A percentile compares a stretch with the other conserved stretches of the same genome.
Conservation (phyloP, 2,888 invertebrate genomes). For the Caenorhabditis angaria region DNA sequence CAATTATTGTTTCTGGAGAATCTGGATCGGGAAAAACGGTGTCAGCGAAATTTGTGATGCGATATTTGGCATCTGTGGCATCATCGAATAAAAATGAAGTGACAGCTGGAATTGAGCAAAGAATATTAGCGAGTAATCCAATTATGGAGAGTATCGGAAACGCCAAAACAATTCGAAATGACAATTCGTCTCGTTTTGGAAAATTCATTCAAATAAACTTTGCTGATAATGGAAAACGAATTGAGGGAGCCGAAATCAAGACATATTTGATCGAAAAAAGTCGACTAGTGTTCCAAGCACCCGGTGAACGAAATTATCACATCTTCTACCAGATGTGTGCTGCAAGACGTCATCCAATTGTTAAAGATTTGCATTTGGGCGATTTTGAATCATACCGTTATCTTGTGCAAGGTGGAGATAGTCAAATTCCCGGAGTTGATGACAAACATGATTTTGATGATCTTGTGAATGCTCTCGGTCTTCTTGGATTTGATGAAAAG, state of each 20-base stretch:
- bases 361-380: slow-evolving; percentile 80
- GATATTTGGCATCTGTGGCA: slow-evolving; percentile 76
- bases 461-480: slow-evolving; percentile 80
- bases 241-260: slow-evolving; percentile 92
- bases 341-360: slow-evolving; percentile 74
- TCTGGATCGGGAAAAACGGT: slow-evolving; percentile 98
- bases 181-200: slow-evolving; percentile 94
- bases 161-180: slow-evolving; percentile 93
- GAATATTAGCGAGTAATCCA: slow-evolving; percentile 94
- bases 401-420: slow-evolving; percentile 80
- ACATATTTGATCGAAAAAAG: slow-evolving; percentile 98
- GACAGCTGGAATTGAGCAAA: slow-evolving; percentile 79
- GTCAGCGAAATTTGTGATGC: slow-evolving; percentile 97
- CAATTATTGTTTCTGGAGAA: slow-evolving; percentile 86
- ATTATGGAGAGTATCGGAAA: slow-evolving; percentile 99
- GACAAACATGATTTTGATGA: slow-evolving; percentile 85
- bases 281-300: slow-evolving; percentile 84
- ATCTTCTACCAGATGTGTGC: slow-evolving; percentile 97
- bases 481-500: slow-evolving; percentile 75
- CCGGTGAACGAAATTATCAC: slow-evolving; percentile 94
- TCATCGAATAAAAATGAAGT: slow-evolving; percentile 10
- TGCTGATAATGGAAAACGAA: slow-evolving; percentile 75
- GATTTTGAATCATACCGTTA: slow-evolving; percentile 81
- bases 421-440: slow-evolving; percentile 85
- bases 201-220: slow-evolving; percentile 75